Evolutionary conservation across 2,888 invertebrate genomes (phyloP).

Genomic region (Ryuthela nishihirai): DNA sequence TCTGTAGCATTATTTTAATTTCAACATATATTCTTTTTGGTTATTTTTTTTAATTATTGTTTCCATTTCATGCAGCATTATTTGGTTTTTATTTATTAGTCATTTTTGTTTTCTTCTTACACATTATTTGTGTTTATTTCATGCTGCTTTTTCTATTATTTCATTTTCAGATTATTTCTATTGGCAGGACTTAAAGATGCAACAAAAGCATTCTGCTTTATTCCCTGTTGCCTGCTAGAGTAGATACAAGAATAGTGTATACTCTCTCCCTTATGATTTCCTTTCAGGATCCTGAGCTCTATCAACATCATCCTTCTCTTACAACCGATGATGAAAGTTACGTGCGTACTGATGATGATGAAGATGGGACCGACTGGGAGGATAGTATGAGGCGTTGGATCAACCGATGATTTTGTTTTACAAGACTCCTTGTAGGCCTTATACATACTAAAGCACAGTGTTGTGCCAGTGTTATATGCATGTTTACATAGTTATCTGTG

Average conservation of each 20-base stretch:
- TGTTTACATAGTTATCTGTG: too few relatives aligned
- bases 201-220: not conserved
- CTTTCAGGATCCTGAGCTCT: slow-evolving; percentile 6
- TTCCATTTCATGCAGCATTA: too few relatives aligned
- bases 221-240: too few relatives aligned
- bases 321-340: slow-evolving; percentile 46
- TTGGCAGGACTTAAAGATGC: not conserved
- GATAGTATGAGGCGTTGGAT: slow-evolving; percentile 51
- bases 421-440: too few relatives aligned
- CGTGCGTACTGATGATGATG: slow-evolving; percentile 46
- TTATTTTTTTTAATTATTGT: too few relatives aligned
- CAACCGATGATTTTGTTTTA: slow-evolving; percentile 50
- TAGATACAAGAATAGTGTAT: too few relatives aligned
- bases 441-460: too few relatives aligned
- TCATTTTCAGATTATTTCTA: slow-evolving; percentile 1
- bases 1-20: too few relatives aligned
- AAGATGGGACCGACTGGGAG: slow-evolving; percentile 51
- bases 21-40: too few relatives aligned
- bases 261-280: not conserved
- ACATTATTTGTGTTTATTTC: not conserved
- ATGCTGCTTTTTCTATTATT: not conserved
- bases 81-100: not conserved
- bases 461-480: too few relatives aligned
- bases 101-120: not conserved
- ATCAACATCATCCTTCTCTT: slow-evolving; percentile 37